A percentile compares a stretch with the other conserved stretches of the same genome.
Conservation (phyloP, 2,113 vertebrate genomes). For the Channa maculata region DNA sequence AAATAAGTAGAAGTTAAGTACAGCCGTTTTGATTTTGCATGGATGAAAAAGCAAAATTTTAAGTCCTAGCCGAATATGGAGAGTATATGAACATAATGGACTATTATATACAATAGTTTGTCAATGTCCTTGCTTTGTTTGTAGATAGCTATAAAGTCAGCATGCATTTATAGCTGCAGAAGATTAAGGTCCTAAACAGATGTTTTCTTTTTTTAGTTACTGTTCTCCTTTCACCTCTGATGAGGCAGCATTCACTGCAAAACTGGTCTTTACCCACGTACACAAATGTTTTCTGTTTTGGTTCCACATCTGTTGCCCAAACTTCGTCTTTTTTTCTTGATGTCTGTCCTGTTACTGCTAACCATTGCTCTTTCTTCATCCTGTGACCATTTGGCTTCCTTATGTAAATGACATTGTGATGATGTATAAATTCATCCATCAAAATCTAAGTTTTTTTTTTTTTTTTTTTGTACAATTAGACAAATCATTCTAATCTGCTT, state of each 20-base stretch:
- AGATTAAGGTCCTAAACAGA: no score
- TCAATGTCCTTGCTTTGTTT: no score
- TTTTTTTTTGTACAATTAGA: slow-evolving; percentile 20
- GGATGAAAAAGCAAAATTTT: no score
- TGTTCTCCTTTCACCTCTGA: background rate
- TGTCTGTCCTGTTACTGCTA: slow-evolving; percentile 4
- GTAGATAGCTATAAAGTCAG: no score
- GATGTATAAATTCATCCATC: background rate
- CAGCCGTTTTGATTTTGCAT: no score
- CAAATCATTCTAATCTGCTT: slow-evolving; percentile 46
- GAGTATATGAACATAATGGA: no score
- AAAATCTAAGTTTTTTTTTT: slow-evolving; percentile 11
- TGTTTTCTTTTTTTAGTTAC: background rate
- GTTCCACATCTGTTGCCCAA: slow-evolving; percentile 14
- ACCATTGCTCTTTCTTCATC: slow-evolving; percentile 1
- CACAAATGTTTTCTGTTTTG: slow-evolving; percentile 15
- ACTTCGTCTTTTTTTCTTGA: background rate
- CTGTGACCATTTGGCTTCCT: background rate
- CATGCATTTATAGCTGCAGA: no score
- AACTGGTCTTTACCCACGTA: background rate
- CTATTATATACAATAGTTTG: no score
- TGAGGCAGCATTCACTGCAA: background rate
- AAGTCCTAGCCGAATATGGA: no score
- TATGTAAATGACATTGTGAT: no score
- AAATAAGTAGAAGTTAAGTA: no score